Evolutionary conservation across 2,797 vertebrate genomes (phyloP).

Genomic region (Centroberyx gerrardi): DNA sequence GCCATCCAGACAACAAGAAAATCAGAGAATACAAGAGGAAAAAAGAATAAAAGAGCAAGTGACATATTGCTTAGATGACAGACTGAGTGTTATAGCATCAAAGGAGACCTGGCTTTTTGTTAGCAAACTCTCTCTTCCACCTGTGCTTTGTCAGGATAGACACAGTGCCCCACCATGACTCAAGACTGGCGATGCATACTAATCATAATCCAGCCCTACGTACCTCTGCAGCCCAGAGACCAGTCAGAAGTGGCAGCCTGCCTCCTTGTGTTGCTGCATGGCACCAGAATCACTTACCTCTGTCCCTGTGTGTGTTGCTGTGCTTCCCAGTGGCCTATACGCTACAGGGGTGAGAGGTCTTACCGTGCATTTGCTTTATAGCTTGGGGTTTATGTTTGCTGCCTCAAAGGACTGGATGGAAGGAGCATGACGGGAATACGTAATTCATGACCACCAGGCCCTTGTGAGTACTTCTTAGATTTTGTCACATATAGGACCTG

Average conservation of each 20-base stretch:
- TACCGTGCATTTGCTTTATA: constrained; percentile 72
- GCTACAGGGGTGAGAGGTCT: constrained; percentile 61
- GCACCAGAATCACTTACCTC: constrained; percentile 63
- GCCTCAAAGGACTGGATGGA: constrained; percentile 52
- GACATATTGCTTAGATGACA: constrained; percentile 63
- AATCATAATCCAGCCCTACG: constrained; percentile 58
- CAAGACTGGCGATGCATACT: constrained; percentile 69
- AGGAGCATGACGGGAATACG: constrained; percentile 53
- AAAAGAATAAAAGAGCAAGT: constrained; percentile 42
- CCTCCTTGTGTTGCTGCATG: constrained; percentile 61
- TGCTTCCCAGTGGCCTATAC: constrained; percentile 43
- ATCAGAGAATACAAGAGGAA: neutral
- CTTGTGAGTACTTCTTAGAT: constrained; percentile 58
- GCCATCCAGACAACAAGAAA: constrained; percentile 2
- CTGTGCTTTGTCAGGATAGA: constrained; percentile 75
- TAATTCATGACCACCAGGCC: constrained; percentile 62
- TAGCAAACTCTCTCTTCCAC: constrained; percentile 66
- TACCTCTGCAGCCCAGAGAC: constrained; percentile 54
- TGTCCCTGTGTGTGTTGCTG: constrained; percentile 37
- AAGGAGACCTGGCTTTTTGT: constrained; percentile 68
- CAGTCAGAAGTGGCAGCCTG: constrained; percentile 70
- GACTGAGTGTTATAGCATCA: constrained; percentile 58
- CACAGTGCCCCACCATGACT: constrained; percentile 60
- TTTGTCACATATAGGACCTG: constrained; percentile 66
- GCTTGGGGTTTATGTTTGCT: constrained; percentile 62